Percentiles rank a stretch among this genome's conserved stretches.
Conservation (phyloP, 2,797 vertebrate genomes). For the Oreortyx pictus region DNA sequence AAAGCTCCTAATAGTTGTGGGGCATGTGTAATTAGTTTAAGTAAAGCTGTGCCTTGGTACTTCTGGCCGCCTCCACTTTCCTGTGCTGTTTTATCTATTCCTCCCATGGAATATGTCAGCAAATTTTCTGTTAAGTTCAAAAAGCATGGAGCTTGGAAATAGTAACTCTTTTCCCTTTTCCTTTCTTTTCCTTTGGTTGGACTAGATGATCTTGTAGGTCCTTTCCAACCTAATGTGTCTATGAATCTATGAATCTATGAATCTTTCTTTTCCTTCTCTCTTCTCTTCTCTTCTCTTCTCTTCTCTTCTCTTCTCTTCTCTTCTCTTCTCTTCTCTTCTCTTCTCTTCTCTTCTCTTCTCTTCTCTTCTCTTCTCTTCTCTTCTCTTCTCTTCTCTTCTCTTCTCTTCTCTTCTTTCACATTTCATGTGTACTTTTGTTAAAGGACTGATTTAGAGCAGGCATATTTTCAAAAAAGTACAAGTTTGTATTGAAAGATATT, state of each 20-base stretch:
- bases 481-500: slow-evolving; percentile 87
- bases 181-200: no score
- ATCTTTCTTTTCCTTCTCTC: no score
- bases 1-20: slow-evolving; percentile 86
- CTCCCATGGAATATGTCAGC: slow-evolving; percentile 78
- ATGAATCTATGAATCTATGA: no score
- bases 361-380: no score
- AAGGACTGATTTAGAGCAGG: slow-evolving; percentile 85
- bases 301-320: no score
- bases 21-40: slow-evolving; percentile 92
- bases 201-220: no score
- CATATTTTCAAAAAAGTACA: slow-evolving; percentile 79
- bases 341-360: no score
- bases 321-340: no score
- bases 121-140: slow-evolving; percentile 73
- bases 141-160: slow-evolving; percentile 21
- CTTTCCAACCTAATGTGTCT: no score
- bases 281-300: no score
- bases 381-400: no score
- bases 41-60: slow-evolving; percentile 79
- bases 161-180: not conserved
- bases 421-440: not conserved
- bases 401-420: no score
- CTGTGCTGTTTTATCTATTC: slow-evolving; percentile 78
- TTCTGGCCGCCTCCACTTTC: slow-evolving; percentile 69